Percentiles rank a stretch among this genome's conserved stretches.
These are phyloP conservation scores for Tamias sibiricus DNA, from an alignment of 2,113 vertebrate genomes.

Conservation along the genomic window DNA sequence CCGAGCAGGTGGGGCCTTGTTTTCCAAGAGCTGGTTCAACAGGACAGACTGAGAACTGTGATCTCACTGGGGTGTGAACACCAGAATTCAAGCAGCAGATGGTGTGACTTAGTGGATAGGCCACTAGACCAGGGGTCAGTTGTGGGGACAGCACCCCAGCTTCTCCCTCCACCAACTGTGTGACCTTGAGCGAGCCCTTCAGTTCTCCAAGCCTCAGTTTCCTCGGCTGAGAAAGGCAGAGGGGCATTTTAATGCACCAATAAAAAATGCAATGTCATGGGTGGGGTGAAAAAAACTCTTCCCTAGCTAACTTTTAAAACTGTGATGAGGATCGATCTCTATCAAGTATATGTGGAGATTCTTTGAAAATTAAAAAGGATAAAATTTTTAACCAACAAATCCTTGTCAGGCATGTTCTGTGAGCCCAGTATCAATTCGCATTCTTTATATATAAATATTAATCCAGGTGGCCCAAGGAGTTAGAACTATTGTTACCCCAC, in stretches of 20 bases:
- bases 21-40: slow-evolving; percentile 61
- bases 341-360: neutral
- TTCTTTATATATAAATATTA: neutral
- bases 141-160: neutral
- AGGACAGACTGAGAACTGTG: slow-evolving; percentile 62
- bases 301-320: neutral
- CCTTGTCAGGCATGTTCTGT: neutral
- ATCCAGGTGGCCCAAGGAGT: neutral
- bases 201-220: neutral
- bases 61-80: slow-evolving; percentile 74
- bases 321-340: neutral
- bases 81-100: slow-evolving; percentile 65
- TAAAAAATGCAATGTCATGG: too few relatives aligned
- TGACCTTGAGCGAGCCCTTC: neutral
- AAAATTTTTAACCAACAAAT: neutral
- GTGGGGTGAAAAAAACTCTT: accelerated
- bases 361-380: neutral
- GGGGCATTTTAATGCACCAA: too few relatives aligned
- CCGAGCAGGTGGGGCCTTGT: slow-evolving; percentile 70
- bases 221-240: neutral
- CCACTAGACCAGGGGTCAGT: neutral
- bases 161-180: neutral
- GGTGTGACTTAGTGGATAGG: slow-evolving; percentile 65
- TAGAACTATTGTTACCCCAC: neutral
- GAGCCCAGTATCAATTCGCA: neutral